phyloP scores from a whole-genome alignment of 2,888 invertebrate species.

The Drosophila lutescens region DNA sequence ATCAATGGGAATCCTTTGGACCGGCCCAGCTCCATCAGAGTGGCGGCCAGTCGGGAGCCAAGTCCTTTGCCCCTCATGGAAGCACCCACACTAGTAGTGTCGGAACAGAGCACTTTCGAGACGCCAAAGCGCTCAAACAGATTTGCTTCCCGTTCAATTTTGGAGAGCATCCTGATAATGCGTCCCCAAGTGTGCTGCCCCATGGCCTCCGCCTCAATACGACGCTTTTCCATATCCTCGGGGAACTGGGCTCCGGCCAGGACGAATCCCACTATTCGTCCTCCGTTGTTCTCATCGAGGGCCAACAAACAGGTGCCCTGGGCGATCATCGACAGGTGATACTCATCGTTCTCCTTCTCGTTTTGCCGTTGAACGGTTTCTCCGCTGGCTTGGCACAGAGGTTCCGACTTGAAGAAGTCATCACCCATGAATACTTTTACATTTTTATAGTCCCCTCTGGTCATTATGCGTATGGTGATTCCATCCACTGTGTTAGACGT shows the following conservation, averaged over 20 bases:
- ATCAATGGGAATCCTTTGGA: neutral
- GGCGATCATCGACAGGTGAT: conserved; percentile 7
- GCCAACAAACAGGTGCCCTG: conserved; percentile 3
- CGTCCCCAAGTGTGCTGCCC: no score
- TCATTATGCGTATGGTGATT: conserved; percentile 1
- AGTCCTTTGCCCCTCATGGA: conserved; percentile 3
- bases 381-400: neutral
- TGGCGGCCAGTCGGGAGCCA: neutral
- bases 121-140: neutral
- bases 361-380: neutral
- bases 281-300: neutral
- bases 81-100: neutral
- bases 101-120: neutral
- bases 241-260: neutral
- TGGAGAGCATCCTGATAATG: neutral
- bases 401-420: neutral
- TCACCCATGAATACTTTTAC: neutral
- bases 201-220: neutral
- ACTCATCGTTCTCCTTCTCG: neutral
- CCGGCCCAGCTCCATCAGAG: conserved; percentile 1
- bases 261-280: neutral
- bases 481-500: neutral
- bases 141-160: neutral
- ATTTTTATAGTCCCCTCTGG: neutral
- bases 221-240: neutral